Evolutionary conservation across 2,797 vertebrate species (phyloP).

Genomic region (Coregonus ussuriensis): DNA sequence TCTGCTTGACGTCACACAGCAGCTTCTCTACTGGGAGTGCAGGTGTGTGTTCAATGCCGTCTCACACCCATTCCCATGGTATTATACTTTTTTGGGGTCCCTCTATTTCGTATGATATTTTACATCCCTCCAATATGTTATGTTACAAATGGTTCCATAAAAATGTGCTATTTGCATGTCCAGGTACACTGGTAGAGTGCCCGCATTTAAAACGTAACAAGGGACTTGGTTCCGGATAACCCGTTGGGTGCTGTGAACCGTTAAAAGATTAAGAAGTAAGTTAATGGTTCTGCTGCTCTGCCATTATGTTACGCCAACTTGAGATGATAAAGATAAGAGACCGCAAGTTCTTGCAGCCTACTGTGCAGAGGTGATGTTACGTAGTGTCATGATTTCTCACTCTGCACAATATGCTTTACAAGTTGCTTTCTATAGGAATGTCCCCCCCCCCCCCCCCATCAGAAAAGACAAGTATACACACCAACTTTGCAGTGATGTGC

Average conservation of each 20-base stretch:
- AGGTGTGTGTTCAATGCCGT: background rate
- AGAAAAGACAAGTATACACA: background rate
- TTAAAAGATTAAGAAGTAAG: background rate
- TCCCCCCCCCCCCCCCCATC: background rate
- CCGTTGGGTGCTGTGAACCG: background rate
- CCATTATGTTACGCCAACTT: background rate
- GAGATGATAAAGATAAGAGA: conserved; percentile 1
- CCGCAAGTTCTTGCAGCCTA: background rate
- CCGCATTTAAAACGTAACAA: background rate
- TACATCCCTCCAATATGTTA: background rate
- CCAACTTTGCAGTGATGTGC: background rate
- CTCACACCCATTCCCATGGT: background rate
- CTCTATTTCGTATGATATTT: background rate
- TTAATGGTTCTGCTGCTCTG: background rate
- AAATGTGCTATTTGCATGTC: background rate
- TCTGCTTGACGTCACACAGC: conserved; percentile 17
- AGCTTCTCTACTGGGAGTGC: background rate
- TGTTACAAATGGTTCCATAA: background rate
- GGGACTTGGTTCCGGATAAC: background rate
- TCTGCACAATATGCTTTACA: background rate
- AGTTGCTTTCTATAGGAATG: background rate
- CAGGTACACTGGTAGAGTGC: background rate
- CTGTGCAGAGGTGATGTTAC: background rate
- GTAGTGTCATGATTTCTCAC: background rate
- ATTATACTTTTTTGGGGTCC: background rate